These are phyloP conservation scores for Anarhynchus alexandrinus DNA, from an alignment of 2,113 vertebrate genomes.

Conservation along the genomic window DNA sequence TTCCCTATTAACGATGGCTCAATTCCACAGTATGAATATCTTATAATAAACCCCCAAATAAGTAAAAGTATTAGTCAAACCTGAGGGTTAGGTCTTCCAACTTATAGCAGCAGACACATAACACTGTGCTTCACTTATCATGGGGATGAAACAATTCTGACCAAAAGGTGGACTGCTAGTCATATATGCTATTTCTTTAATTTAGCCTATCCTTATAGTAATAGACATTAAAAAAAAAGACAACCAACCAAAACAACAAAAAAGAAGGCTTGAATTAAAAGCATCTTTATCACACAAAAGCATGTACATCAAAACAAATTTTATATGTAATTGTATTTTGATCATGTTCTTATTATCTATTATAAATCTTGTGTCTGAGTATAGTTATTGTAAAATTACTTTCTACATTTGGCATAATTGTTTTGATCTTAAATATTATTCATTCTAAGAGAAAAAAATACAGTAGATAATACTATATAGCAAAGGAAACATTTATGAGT, in stretches of 20 bases:
- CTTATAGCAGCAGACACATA: not conserved
- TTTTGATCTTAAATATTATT: conserved; percentile 31
- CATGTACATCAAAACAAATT: not conserved
- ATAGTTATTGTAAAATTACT: not conserved
- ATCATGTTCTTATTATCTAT: not conserved
- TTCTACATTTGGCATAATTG: conserved; percentile 1
- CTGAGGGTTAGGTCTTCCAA: not conserved
- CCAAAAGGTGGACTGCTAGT: not conserved
- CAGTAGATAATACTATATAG: not conserved
- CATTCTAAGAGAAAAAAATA: conserved; percentile 23
- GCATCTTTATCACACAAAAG: not conserved
- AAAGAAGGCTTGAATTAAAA: not conserved
- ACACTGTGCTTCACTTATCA: not conserved
- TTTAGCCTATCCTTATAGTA: not conserved
- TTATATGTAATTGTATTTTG: conserved; percentile 22
- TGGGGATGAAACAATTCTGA: not conserved
- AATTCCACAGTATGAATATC: not conserved
- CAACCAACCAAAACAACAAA: not conserved
- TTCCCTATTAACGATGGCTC: not conserved
- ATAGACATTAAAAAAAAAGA: not conserved
- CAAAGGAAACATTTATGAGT: conserved; percentile 20
- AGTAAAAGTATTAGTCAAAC: not conserved
- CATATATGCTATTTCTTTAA: not conserved
- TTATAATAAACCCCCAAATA: not conserved
- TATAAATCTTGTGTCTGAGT: not conserved